Conservation (phyloP, 53 echinoderm and acorn worm genomes). For the Echinometra lucunter region DNA sequence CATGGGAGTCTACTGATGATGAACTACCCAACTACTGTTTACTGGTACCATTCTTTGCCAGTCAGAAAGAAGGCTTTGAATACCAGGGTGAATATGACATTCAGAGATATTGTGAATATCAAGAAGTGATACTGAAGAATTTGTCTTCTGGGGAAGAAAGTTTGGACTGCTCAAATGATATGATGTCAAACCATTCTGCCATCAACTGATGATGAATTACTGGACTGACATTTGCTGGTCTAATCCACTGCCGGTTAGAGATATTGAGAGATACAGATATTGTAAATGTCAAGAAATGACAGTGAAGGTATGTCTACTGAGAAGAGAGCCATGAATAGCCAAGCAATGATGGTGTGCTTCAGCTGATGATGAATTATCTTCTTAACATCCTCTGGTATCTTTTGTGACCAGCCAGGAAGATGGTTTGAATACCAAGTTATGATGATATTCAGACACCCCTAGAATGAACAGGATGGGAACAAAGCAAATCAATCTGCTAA, state of each 20-base stretch:
- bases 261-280: too few relatives aligned
- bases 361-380: too few relatives aligned
- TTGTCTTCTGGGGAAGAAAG: background rate
- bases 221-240: conserved; percentile 89
- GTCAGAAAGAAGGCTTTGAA: conserved; percentile 68
- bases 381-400: too few relatives aligned
- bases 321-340: too few relatives aligned
- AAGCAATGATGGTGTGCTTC: too few relatives aligned
- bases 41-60: conserved; percentile 96
- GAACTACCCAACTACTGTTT: conserved; percentile 91
- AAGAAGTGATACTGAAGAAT: background rate
- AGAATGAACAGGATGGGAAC: too few relatives aligned
- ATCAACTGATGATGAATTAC: background rate
- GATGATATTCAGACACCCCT: too few relatives aligned
- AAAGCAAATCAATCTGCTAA: too few relatives aligned
- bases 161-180: background rate
- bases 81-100: conserved; percentile 87
- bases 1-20: conserved; percentile 93
- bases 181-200: background rate
- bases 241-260: conserved; percentile 80
- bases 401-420: too few relatives aligned
- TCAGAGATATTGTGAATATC: conserved; percentile 75
- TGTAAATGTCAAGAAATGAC: too few relatives aligned
- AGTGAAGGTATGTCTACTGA: too few relatives aligned
- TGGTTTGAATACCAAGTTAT: too few relatives aligned